phyloP scores from a whole-genome alignment of 2,113 vertebrate species.

The Hystrix cristata region DNA sequence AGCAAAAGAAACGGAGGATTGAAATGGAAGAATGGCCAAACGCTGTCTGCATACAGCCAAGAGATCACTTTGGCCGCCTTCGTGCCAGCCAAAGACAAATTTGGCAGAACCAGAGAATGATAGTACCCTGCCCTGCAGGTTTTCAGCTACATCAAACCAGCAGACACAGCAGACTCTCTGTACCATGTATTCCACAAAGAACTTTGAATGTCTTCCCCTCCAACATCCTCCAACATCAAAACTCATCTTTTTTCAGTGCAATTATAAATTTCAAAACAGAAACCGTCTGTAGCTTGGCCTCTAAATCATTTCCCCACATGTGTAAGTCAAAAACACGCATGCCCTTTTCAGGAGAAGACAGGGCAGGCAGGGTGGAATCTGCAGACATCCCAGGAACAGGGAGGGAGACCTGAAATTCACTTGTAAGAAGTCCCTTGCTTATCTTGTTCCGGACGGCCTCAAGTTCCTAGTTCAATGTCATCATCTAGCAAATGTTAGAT shows the following conservation, averaged over 20 bases:
- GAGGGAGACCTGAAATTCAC: not conserved
- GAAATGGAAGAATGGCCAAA: accelerated
- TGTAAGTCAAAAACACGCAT: not conserved
- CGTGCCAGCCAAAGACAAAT: not conserved
- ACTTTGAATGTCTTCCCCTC: not conserved
- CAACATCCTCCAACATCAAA: not conserved
- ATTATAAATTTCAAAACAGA: not conserved
- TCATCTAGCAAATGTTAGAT: not conserved
- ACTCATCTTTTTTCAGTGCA: not conserved
- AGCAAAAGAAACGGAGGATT: conserved; percentile 82
- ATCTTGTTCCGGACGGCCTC: not conserved
- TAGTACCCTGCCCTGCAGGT: not conserved
- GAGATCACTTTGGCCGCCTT: not conserved
- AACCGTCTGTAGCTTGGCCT: not conserved
- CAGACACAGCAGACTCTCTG: not conserved
- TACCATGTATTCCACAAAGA: not conserved
- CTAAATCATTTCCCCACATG: not conserved
- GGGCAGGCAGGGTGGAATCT: too few species aligned
- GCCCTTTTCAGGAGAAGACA: not conserved
- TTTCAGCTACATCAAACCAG: conserved; percentile 5
- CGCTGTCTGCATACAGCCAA: accelerated
- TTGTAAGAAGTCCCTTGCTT: not conserved
- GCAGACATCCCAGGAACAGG: not conserved
- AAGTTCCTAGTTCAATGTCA: not conserved
- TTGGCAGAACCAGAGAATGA: not conserved